These are phyloP conservation scores for Cyrtonyx montezumae DNA, from an alignment of 2,113 vertebrate genomes.

Conservation along the genomic window DNA sequence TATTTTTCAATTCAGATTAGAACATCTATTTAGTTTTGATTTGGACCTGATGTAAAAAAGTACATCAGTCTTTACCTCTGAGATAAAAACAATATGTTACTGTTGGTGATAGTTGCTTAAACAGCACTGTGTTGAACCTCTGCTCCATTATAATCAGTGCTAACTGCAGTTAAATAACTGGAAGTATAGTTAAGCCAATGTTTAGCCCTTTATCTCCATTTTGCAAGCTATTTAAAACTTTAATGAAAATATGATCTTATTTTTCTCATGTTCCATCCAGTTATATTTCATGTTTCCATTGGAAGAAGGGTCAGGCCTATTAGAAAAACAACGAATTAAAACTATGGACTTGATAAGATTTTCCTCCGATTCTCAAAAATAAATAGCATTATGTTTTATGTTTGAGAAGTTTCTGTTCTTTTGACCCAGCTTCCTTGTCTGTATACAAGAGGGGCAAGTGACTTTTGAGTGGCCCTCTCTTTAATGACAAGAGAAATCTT, in stretches of 20 bases:
- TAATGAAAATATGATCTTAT: not conserved
- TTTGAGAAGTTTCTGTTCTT: not conserved
- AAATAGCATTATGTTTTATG: not conserved
- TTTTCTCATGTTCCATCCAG: not conserved
- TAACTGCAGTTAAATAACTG: not conserved
- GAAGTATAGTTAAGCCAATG: not conserved
- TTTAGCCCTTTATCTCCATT: not conserved
- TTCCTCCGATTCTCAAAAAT: not conserved
- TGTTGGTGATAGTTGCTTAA: not conserved
- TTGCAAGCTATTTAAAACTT: conserved; percentile 21
- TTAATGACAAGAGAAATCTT: not conserved
- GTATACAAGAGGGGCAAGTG: not conserved
- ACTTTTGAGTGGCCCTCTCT: not conserved
- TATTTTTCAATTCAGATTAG: not conserved
- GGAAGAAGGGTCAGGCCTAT: not conserved
- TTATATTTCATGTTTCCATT: not conserved
- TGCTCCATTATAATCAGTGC: not conserved
- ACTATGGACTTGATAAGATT: not conserved
- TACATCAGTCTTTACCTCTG: not conserved
- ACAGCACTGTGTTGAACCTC: not conserved
- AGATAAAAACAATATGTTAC: not conserved
- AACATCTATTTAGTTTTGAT: not conserved
- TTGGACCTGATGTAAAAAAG: not conserved
- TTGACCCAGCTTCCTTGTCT: not conserved
- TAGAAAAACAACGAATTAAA: not conserved